Evolutionary conservation across 2,888 invertebrate genomes (phyloP), one percentile per base, ranked within the genome.

Genomic region (Escarpia spicata): DNA sequence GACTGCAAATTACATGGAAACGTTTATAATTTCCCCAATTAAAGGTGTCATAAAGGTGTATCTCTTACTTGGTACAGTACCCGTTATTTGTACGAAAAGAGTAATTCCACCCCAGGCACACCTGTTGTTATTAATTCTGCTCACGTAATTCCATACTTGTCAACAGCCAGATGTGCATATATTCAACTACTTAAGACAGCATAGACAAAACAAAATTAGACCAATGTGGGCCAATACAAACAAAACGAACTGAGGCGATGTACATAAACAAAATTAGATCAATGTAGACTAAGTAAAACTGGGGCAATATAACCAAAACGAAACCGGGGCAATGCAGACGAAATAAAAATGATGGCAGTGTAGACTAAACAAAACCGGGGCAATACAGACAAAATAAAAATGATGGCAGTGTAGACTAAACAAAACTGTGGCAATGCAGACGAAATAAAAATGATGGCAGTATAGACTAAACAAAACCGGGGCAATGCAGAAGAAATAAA

Each of bases 1-100:
- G 75, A 75, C 75, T 75, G 26, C 75, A 75, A 26, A 75, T 75
- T 75, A 75, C 75, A 75, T 75, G 75, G 75, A 75, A 75, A 75
- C 75, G n/a, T 26, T 6, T 75, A n/a, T 75, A 19, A 75, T 75
- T 19, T 75, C 26, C n/a, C 26, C 75, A 75, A 75, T 75, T 26
- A 75, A 75, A 75, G 26, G 19, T 75, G 19, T 75, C 19, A 19
- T 75, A 26, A 75, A 75, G 75, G 75, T 75, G 75, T 75, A 75
- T 6, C 19, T 75, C 75, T 75, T 75, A 75, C 75, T 19, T 26
- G 19, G n/a, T 2, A 26, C 75, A 26, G 26, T 75, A 15, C 15
- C 37, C 9, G 52, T 52, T 52, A 75, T 75, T 75, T 75, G 75
- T 26, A 6, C 26, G 75, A 75, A 2, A 75, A 15, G 60, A 15